Evolutionary conservation across 37 sponge, comb jelly and placozoan species (phyloP).

Genomic region (Eunapius fragilis): DNA sequence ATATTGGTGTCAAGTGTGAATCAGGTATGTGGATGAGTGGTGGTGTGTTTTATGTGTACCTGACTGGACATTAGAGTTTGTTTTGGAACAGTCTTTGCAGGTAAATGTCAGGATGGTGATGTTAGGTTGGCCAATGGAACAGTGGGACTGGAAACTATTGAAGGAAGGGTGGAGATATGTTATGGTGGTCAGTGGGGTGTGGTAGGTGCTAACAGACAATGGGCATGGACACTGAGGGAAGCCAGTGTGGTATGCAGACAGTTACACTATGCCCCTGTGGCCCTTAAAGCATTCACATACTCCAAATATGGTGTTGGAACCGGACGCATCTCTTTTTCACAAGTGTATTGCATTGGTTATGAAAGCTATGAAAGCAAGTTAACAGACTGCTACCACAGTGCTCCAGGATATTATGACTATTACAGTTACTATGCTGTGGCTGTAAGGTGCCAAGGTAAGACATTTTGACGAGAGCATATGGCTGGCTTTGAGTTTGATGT

Average conservation of each 20-base stretch:
- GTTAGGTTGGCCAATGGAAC: conserved; percentile 9
- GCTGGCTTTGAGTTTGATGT: no score
- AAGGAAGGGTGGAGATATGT: conserved; percentile 35
- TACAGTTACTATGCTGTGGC: no score
- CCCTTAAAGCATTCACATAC: not conserved
- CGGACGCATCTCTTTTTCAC: no score
- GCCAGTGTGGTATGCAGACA: not conserved
- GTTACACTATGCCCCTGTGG: not conserved
- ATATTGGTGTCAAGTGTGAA: not conserved
- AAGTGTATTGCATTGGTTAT: no score
- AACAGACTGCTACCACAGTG: no score
- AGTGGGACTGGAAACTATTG: not conserved
- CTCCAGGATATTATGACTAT: no score
- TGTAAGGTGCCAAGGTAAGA: no score
- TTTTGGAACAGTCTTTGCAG: not conserved
- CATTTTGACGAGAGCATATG: no score
- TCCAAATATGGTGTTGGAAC: not conserved
- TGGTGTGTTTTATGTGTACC: not conserved
- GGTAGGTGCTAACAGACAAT: not conserved
- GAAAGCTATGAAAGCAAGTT: no score
- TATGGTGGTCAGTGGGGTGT: conserved; percentile 38
- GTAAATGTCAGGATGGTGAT: not conserved
- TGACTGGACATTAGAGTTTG: no score
- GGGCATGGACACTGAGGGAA: not conserved
- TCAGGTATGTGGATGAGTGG: not conserved